phyloP scores from a whole-genome alignment of 1,140 invertebrate genomes.

The Drosophila carrolli region DNA sequence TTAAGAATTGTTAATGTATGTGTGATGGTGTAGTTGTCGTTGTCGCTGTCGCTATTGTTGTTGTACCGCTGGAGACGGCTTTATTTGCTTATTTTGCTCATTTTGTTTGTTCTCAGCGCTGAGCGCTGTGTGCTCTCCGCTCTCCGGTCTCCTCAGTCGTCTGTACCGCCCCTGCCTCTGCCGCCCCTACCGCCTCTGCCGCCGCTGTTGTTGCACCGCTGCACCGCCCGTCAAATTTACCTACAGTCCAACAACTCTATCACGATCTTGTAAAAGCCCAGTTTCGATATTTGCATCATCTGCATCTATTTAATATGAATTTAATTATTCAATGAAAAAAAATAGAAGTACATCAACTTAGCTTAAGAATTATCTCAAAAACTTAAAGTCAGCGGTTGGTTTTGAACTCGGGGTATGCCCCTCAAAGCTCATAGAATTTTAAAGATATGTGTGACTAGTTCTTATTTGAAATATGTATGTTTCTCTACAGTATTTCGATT shows the following conservation, averaged over 20 bases:
- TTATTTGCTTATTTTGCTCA: conserved; percentile 79
- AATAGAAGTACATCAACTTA: too few relatives aligned
- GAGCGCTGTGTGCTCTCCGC: conserved; percentile 7
- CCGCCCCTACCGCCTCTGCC: conserved; percentile 9
- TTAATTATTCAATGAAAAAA: too few relatives aligned
- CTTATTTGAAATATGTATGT: too few relatives aligned
- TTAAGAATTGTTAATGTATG: conserved; percentile 44
- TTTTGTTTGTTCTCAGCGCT: conserved; percentile 75
- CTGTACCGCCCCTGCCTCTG: conserved; percentile 7
- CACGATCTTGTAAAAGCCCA: background rate
- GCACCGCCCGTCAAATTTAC: conserved; percentile 32
- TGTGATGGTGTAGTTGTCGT: conserved; percentile 19
- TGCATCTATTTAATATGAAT: background rate
- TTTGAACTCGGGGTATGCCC: background rate
- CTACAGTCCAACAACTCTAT: conserved; percentile 17
- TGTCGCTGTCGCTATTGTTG: conserved; percentile 14
- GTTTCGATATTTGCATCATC: background rate
- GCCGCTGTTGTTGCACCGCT: conserved; percentile 37
- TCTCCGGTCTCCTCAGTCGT: conserved; percentile 11
- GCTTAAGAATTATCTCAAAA: too few relatives aligned
- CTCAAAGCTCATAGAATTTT: background rate
- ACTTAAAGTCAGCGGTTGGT: background rate
- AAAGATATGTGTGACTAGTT: too few relatives aligned
- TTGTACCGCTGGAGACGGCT: conserved; percentile 57
- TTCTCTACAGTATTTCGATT: too few relatives aligned